Conservation (phyloP, 2,113 vertebrate species). For the Heliornis fulica region DNA sequence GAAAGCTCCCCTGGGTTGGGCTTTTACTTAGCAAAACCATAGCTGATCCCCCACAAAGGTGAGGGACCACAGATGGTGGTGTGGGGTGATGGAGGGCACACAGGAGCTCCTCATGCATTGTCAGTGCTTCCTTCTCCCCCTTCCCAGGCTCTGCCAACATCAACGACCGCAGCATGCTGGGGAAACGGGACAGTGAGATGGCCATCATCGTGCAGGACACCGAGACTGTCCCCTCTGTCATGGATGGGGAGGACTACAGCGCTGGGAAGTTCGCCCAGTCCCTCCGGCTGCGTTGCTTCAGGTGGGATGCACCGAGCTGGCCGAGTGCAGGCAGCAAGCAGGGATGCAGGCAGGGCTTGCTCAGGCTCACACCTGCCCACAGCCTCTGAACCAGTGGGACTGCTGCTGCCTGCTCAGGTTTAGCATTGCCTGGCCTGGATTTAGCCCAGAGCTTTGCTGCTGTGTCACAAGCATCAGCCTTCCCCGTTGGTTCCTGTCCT, state of each 20-base stretch:
- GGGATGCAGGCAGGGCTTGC: neutral
- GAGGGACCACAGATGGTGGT: fast-evolving
- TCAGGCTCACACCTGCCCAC: fast-evolving
- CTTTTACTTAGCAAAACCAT: fast-evolving
- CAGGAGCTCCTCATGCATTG: neutral
- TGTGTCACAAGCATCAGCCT: neutral
- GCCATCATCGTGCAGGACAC: conserved; percentile 91
- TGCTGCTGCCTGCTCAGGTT: neutral
- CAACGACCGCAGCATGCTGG: conserved; percentile 98
- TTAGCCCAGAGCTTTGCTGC: neutral
- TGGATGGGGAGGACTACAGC: conserved; percentile 84
- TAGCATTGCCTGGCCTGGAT: neutral
- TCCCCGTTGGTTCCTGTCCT: neutral
- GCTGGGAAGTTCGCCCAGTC: conserved; percentile 82
- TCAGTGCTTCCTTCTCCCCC: neutral
- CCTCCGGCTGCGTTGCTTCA: conserved; percentile 92
- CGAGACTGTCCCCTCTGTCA: conserved; percentile 77
- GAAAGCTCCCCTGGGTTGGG: neutral
- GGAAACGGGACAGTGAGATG: conserved; percentile 96
- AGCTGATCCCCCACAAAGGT: fast-evolving
- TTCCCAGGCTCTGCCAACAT: conserved; percentile 93
- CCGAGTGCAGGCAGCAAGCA: fast-evolving
- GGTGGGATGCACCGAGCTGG: conserved; percentile 53
- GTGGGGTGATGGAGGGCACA: fast-evolving
- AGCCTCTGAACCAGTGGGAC: fast-evolving